A percentile compares a stretch with the other conserved stretches of the same genome.
Conservation (phyloP, 64 coral and sea anemone genomes). For the Montipora cactus region DNA sequence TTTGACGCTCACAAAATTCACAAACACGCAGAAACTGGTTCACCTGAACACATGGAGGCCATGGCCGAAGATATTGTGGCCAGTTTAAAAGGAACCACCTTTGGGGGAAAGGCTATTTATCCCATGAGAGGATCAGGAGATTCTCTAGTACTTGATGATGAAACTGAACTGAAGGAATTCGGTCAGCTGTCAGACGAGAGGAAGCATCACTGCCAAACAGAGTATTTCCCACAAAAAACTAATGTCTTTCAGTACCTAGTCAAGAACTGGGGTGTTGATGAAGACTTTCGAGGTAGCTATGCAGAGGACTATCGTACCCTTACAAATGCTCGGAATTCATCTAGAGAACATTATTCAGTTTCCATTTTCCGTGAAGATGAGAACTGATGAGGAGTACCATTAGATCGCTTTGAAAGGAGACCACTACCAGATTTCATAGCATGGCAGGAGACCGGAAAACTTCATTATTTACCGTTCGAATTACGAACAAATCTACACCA, state of each 20-base stretch:
- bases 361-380: too few relatives aligned
- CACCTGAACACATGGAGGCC: slow-evolving; percentile 5
- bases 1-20: background rate
- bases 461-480: slow-evolving; percentile 27
- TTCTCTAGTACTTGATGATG: slow-evolving; percentile 13
- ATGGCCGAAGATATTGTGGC: background rate
- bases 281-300: slow-evolving; percentile 22
- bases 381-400: background rate
- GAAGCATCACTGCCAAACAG: background rate
- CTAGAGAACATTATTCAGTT: too few relatives aligned
- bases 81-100: background rate
- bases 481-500: background rate
- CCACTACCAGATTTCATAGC: slow-evolving; percentile 6
- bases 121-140: background rate
- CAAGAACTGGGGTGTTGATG: slow-evolving; percentile 11
- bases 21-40: background rate
- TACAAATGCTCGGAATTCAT: background rate
- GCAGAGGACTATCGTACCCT: background rate
- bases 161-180: slow-evolving; percentile 5
- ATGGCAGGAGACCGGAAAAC: background rate
- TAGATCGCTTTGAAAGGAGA: slow-evolving; percentile 32
- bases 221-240: background rate
- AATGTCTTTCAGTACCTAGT: slow-evolving; percentile 1
- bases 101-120: background rate
- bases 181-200: background rate